Base-by-base conservation (phyloP, 2,888 invertebrate species). In the Cryptus armator region DNA sequence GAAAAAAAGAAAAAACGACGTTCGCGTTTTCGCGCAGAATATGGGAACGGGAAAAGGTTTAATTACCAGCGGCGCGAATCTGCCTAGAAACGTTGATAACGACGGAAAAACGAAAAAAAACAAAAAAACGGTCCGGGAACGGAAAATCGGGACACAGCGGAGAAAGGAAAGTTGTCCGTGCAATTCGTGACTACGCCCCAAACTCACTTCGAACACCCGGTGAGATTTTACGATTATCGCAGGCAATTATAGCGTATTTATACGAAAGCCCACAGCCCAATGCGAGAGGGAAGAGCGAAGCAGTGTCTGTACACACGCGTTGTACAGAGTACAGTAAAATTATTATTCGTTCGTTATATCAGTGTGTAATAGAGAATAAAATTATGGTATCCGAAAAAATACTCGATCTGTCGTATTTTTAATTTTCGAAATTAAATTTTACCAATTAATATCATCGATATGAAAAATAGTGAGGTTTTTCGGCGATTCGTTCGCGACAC, bases 171-270 rank as follows among this genome's bases (percentile, higher is more conserved):
- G 74, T 71, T 46, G 68, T 75, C 81, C 79, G 77, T 83, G 78
- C 71, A 79, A 78, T 86, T 72, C 81, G 67, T 14, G 67, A 6
- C 72, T 70, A 76, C 64, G 67, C 19, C n/a, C 62, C 66, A 76
- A 77, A 68, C 48, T 66, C 24, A 48, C 56, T n/a, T n/a, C 12
- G 43, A 59, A 56, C 85, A 82, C 80, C 81, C 75, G 74, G 83
- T 75, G 81, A 48, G 37, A 87, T 75, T 89, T 89, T 89, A 88
- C 88, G 88, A 86, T 88, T 87, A 87, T 86, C 84, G 78, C 80
- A 43, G 68, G 79, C 85, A 86, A 88, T 88, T 88, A 87, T 80
- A 76, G 59, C 53, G 53, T 77, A 82, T 83, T 81, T 81, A 78
- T 81, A 81, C 66, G 64, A 29, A n/a, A 48, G 72, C 43, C 24